Conservation (phyloP, 2,888 invertebrate species). For the Leptothorax acervorum region DNA sequence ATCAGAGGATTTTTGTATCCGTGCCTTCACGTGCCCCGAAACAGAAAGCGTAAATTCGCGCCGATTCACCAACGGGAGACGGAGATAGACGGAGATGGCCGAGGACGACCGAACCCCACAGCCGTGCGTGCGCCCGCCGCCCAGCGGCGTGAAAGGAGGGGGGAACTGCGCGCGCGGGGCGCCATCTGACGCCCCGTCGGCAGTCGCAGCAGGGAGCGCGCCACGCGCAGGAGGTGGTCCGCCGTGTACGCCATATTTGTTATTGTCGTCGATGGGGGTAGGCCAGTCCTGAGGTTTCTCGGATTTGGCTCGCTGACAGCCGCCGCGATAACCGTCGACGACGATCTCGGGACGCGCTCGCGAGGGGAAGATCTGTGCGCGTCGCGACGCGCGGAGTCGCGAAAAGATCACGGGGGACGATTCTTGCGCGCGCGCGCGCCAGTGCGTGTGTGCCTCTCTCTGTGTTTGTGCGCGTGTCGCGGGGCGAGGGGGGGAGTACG, state of each 20-base stretch:
- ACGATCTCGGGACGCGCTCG: neutral
- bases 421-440: neutral
- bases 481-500: neutral
- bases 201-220: constrained; percentile 66
- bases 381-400: neutral
- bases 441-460: neutral
- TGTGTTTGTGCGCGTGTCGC: neutral
- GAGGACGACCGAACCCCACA: constrained; percentile 30
- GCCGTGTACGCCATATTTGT: constrained; percentile 91
- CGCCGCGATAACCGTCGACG: neutral
- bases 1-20: too few relatives aligned
- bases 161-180: constrained; percentile 46
- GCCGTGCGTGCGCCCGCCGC: too few relatives aligned
- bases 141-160: too few relatives aligned
- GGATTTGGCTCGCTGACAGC: constrained; percentile 43
- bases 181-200: constrained; percentile 68
- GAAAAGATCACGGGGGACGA: neutral
- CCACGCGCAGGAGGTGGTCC: constrained; percentile 68
- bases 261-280: constrained; percentile 91
- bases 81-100: constrained; percentile 1
- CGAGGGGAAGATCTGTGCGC: neutral
- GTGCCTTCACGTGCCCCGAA: too few relatives aligned
- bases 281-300: constrained; percentile 76
- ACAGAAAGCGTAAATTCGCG: neutral
- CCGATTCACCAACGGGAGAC: neutral